Percentiles rank a stretch among this genome's conserved stretches.
Evolutionary conservation across 2,888 invertebrate species (phyloP).

Genomic region (Plusia festucae): DNA sequence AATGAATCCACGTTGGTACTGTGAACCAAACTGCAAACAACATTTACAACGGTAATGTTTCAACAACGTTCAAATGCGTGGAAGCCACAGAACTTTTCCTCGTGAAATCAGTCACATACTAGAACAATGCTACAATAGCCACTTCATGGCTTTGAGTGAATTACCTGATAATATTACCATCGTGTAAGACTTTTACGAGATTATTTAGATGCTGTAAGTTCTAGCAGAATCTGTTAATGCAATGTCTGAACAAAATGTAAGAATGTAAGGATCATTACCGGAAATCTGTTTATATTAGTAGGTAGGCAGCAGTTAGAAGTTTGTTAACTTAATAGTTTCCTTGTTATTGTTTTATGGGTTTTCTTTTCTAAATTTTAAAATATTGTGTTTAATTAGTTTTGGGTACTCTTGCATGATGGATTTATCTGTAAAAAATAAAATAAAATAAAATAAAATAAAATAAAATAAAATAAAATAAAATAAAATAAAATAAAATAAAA

Average conservation of each 20-base stretch:
- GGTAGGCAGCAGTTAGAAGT: no score
- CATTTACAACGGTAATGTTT: slow-evolving; percentile 5
- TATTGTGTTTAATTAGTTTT: no score
- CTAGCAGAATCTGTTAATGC: background rate
- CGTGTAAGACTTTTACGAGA: background rate
- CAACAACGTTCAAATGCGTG: background rate
- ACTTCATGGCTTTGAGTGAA: background rate
- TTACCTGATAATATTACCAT: slow-evolving; percentile 9
- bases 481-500: no score
- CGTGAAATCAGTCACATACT: background rate
- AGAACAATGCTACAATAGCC: background rate
- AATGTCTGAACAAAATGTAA: background rate
- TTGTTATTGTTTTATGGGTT: no score
- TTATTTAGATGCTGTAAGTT: background rate
- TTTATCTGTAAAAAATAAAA: no score
- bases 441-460: no score
- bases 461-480: no score
- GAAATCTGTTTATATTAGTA: no score
- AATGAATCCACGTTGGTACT: background rate
- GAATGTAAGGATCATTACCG: background rate
- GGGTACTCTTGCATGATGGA: no score
- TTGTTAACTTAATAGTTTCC: no score
- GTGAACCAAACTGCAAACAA: background rate
- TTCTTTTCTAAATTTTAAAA: no score
- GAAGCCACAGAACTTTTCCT: background rate